Percentiles rank a stretch among this genome's conserved stretches.
These are phyloP conservation scores for Platygyra sinensis DNA, from an alignment of 64 coral and sea anemone genomes.

Conservation along the genomic window DNA sequence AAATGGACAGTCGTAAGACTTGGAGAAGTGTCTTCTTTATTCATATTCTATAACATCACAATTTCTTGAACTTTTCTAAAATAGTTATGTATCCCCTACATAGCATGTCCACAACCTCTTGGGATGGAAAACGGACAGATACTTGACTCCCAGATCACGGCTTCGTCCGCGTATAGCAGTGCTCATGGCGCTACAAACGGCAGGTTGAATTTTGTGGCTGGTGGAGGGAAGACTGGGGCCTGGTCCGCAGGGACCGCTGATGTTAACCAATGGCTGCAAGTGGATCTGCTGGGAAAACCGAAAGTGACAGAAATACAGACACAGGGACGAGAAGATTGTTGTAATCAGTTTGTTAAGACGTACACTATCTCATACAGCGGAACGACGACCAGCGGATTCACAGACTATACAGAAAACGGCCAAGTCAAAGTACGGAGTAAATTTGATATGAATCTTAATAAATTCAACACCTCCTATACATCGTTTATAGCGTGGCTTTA, in stretches of 20 bases:
- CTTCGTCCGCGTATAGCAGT: neutral
- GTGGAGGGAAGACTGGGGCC: neutral
- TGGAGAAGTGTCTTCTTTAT: no score
- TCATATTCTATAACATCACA: no score
- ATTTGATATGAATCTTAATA: no score
- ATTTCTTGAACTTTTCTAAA: no score
- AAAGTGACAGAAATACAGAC: neutral
- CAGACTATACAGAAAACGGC: neutral
- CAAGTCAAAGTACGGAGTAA: neutral
- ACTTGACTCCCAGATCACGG: neutral
- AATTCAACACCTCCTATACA: no score
- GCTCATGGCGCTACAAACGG: constrained; percentile 9
- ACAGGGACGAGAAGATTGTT: neutral
- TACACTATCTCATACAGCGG: neutral
- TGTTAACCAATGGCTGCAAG: neutral
- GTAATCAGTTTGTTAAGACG: neutral
- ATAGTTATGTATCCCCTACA: no score
- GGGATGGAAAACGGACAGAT: neutral
- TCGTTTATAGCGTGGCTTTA: no score
- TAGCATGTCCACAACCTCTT: neutral
- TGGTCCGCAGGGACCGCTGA: neutral
- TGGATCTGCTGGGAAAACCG: neutral
- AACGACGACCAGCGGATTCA: neutral
- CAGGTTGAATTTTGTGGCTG: neutral
- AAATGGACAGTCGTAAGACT: no score